These are phyloP conservation scores for Petrocephalus microphthalmus DNA, from an alignment of 2,113 vertebrate genomes.

Conservation along the genomic window DNA sequence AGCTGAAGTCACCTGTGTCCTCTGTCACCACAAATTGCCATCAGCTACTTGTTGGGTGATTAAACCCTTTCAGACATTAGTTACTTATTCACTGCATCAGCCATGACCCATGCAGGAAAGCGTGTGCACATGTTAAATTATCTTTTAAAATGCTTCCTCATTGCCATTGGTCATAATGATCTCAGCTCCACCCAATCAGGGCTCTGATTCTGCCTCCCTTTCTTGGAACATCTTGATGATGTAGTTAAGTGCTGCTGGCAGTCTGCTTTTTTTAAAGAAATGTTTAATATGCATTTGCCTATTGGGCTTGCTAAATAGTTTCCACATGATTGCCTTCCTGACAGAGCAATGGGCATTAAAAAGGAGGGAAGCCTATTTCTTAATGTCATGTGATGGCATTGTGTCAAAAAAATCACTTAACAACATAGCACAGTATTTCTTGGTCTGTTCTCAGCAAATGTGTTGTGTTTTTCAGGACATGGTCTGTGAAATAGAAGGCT, in stretches of 20 bases:
- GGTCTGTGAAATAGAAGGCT: background rate
- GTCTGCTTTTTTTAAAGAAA: slow-evolving; percentile 24
- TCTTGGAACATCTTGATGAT: slow-evolving; percentile 30
- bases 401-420: slow-evolving; percentile 8
- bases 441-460: background rate
- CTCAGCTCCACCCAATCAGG: slow-evolving; percentile 26
- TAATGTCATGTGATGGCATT: slow-evolving; percentile 26
- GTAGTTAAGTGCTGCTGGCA: slow-evolving; percentile 23
- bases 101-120: slow-evolving; percentile 19
- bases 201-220: slow-evolving; percentile 10
- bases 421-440: background rate
- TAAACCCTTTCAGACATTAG: slow-evolving; percentile 36
- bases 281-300: slow-evolving; percentile 42
- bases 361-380: slow-evolving; percentile 13
- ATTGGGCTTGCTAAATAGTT: slow-evolving; percentile 35
- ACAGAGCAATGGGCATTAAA: slow-evolving; percentile 19
- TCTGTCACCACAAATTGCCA: slow-evolving; percentile 18
- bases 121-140: slow-evolving; percentile 31
- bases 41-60: slow-evolving; percentile 27
- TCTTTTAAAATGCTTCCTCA: slow-evolving; percentile 8
- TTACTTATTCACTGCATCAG: slow-evolving; percentile 45
- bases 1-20: slow-evolving; percentile 24
- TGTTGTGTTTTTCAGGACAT: background rate
- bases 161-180: slow-evolving; percentile 30
- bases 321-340: slow-evolving; percentile 34